Evolutionary conservation across 2,888 invertebrate genomes (phyloP).

Genomic region (Cerastoderma edule): DNA sequence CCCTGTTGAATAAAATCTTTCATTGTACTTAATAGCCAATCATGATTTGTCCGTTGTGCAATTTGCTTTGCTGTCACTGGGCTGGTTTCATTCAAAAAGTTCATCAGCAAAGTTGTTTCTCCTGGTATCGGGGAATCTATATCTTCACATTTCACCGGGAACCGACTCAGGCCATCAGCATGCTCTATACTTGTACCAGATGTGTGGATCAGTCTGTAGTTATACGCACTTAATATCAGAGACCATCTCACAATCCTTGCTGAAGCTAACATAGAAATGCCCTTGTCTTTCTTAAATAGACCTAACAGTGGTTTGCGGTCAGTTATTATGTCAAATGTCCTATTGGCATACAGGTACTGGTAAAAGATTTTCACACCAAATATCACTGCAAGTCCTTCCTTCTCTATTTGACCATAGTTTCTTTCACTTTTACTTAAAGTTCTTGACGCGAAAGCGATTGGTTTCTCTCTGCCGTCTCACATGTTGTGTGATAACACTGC

Average conservation of each 20-base stretch:
- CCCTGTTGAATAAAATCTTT: too few species aligned
- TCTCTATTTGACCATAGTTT: constrained; percentile 62
- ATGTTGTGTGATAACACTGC: constrained; percentile 70
- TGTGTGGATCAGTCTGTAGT: neutral
- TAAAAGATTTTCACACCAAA: constrained; percentile 65
- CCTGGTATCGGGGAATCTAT: too few species aligned
- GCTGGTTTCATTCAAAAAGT: too few species aligned
- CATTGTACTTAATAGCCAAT: too few species aligned
- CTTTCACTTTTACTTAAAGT: constrained; percentile 52
- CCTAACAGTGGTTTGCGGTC: constrained; percentile 39
- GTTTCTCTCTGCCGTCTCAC: constrained; percentile 32
- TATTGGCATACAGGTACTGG: constrained; percentile 57
- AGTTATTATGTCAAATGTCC: constrained; percentile 40
- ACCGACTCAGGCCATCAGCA: neutral
- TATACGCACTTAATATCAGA: neutral
- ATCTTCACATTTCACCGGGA: too few species aligned
- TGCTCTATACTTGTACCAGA: neutral
- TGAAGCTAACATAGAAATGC: constrained; percentile 11
- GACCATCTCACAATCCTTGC: neutral
- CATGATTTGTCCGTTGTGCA: too few species aligned
- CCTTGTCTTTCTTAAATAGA: constrained; percentile 17
- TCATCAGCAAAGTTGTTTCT: too few species aligned
- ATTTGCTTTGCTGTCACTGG: too few species aligned
- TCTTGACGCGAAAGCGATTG: constrained; percentile 35
- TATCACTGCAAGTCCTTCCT: too few species aligned